Evolutionary conservation across 2,888 invertebrate genomes (phyloP), one percentile per base, ranked within the genome.

Genomic region (Euspilapteryx auroguttella): DNA sequence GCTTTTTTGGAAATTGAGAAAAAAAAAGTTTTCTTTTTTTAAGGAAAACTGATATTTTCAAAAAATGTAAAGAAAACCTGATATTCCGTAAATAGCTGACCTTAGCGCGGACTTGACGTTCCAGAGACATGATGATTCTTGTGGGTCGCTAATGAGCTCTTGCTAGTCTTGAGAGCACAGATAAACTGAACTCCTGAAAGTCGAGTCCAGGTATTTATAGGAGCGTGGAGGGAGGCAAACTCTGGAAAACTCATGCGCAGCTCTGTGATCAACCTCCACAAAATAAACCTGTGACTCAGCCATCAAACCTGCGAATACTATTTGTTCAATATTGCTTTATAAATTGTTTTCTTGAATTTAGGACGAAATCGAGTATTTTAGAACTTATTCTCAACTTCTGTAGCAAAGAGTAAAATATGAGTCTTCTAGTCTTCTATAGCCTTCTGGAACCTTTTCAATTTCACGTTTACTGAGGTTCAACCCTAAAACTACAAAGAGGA

Each of bases 71-170:
- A n/a, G n/a, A n/a, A n/a, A n/a, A n/a, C n/a, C n/a, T n/a, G n/a
- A n/a, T n/a, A n/a, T n/a, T n/a, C n/a, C n/a, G n/a, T n/a, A n/a
- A n/a, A n/a, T n/a, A n/a, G n/a, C 79, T 79, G 68, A 92, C 91
- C 88, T 92, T 92, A 63, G 85, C 85, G 64, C 87, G 87, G 78
- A 92, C 89, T 83, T 88, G 88, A 78, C 92, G 87, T 85, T 92
- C 90, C 73, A 92, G 83, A 85, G 92, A 90, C 92, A 92, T 92
- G 59, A 76, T 62, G 52, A n/a, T n/a, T n/a, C n/a, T n/a, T 55
- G 50, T 53, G 49, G 39, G 37, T 47, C 45, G 49, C 39, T 43
- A 45, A 48, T 47, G 47, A 47, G 55, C 52, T 54, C 42, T 47
- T 53, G 51, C 59, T 51, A 45, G 40, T 42, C 45, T 47, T 45